Evolutionary conservation across 2,797 vertebrate species (phyloP).

Genomic region (Pampus argenteus): DNA sequence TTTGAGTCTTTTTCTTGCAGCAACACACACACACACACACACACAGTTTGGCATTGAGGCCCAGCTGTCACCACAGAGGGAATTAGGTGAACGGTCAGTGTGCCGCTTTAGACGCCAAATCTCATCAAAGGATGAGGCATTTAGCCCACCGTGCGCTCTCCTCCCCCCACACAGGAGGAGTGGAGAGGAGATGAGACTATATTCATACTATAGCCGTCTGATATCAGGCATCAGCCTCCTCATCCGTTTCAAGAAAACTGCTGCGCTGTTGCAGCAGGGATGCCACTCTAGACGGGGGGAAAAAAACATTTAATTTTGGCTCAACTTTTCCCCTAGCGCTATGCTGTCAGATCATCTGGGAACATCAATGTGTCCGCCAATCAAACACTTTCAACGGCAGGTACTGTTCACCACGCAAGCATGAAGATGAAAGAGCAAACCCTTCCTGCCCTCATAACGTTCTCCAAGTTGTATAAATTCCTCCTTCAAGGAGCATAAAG

Average conservation of each 20-base stretch:
- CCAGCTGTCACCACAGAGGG: slow-evolving; percentile 59
- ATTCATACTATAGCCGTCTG: not conserved
- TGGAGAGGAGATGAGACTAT: not conserved
- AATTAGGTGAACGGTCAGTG: slow-evolving; percentile 76
- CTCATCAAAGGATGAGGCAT: slow-evolving; percentile 75
- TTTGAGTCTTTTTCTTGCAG: slow-evolving; percentile 3
- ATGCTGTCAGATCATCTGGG: not conserved
- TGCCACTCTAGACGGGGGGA: not conserved
- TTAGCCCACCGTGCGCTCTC: slow-evolving; percentile 21
- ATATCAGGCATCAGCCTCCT: not conserved
- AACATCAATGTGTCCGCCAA: not conserved
- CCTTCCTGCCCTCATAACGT: not conserved
- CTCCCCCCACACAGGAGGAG: slow-evolving; percentile 21
- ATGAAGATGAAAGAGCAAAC: slow-evolving; percentile 10
- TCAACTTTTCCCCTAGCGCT: not conserved
- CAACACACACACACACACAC: slow-evolving; percentile 12
- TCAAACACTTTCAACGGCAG: not conserved
- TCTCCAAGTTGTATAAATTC: not conserved
- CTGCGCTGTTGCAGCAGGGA: too few species aligned
- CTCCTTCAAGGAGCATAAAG: not conserved
- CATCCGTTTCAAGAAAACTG: too few species aligned
- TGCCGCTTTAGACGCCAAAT: slow-evolving; percentile 70
- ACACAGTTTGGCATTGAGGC: slow-evolving; percentile 20
- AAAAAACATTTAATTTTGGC: not conserved
- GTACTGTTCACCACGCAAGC: not conserved